Conservation (phyloP, 2,797 vertebrate species). For the Gephyroberyx darwinii region DNA sequence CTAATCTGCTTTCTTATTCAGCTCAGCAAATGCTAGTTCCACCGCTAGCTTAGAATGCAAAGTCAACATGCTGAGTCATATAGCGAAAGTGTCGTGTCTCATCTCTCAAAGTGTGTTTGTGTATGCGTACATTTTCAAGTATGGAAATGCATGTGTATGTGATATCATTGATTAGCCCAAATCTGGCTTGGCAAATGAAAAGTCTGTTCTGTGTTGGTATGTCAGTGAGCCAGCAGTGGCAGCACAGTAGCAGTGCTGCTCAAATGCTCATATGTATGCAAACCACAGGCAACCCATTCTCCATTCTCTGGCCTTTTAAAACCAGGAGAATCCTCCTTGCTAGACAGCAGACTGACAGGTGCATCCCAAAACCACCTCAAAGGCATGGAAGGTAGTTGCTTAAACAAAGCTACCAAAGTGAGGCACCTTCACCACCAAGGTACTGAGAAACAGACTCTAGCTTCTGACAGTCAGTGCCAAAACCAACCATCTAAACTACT, state of each 20-base stretch:
- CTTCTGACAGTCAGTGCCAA: no score
- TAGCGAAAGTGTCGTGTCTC: conserved; percentile 26
- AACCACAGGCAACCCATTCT: conserved; percentile 64
- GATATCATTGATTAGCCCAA: conserved; percentile 19
- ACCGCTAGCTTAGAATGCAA: conserved; percentile 57
- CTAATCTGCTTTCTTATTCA: conserved; percentile 48
- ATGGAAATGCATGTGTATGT: conserved; percentile 6
- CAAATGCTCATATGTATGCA: conserved; percentile 71
- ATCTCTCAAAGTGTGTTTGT: conserved; percentile 19
- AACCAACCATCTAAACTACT: no score
- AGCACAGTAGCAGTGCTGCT: conserved; percentile 42
- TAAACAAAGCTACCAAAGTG: conserved; percentile 22
- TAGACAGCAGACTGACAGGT: conserved; percentile 46
- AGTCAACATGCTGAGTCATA: conserved; percentile 67
- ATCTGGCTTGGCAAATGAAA: conserved; percentile 46
- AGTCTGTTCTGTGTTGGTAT: conserved; percentile 29
- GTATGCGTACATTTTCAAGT: not conserved
- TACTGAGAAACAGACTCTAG: no score
- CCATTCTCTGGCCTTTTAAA: conserved; percentile 52
- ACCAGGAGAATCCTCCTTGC: conserved; percentile 51
- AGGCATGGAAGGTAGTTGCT: conserved; percentile 40
- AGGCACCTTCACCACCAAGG: no score
- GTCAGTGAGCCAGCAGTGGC: conserved; percentile 32
- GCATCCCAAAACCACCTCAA: conserved; percentile 39
- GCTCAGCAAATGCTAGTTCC: conserved; percentile 46